phyloP scores from a whole-genome alignment of 2,888 invertebrate species.

The Quadriops clusia region DNA sequence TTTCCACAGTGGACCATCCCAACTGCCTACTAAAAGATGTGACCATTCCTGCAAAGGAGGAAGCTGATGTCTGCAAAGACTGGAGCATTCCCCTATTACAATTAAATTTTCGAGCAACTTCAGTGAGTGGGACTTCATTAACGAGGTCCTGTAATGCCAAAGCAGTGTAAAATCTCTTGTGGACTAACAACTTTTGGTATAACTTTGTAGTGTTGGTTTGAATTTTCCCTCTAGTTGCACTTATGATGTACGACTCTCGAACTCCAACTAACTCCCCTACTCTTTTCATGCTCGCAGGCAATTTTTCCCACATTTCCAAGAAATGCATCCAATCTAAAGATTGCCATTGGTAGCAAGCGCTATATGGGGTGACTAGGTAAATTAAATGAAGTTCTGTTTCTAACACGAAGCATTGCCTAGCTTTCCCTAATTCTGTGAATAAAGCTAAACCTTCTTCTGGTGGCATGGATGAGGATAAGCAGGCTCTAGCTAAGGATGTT shows the following conservation, averaged over 20 bases:
- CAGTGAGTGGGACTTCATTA: constrained; percentile 71
- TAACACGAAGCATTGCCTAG: constrained; percentile 79
- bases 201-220: constrained; percentile 43
- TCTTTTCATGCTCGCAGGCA: constrained; percentile 66
- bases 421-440: constrained; percentile 81
- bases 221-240: constrained; percentile 57
- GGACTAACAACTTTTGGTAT: constrained; percentile 45
- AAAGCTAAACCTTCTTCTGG: constrained; percentile 86
- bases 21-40: constrained; percentile 88
- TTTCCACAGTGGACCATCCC: constrained; percentile 84
- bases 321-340: constrained; percentile 73
- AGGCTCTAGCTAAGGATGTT: constrained; percentile 84
- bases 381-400: constrained; percentile 92
- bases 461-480: constrained; percentile 85
- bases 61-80: constrained; percentile 85
- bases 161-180: constrained; percentile 78
- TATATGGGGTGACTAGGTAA: constrained; percentile 90
- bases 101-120: constrained; percentile 74
- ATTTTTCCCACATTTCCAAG: constrained; percentile 69
- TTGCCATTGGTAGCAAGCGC: constrained; percentile 67
- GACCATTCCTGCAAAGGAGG: constrained; percentile 89
- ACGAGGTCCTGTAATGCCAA: constrained; percentile 87
- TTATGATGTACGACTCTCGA: constrained; percentile 72
- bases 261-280: constrained; percentile 86
- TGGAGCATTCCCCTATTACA: constrained; percentile 86